phyloP scores from a whole-genome alignment of 2,888 invertebrate species.

The Macroteleia sp. region DNA sequence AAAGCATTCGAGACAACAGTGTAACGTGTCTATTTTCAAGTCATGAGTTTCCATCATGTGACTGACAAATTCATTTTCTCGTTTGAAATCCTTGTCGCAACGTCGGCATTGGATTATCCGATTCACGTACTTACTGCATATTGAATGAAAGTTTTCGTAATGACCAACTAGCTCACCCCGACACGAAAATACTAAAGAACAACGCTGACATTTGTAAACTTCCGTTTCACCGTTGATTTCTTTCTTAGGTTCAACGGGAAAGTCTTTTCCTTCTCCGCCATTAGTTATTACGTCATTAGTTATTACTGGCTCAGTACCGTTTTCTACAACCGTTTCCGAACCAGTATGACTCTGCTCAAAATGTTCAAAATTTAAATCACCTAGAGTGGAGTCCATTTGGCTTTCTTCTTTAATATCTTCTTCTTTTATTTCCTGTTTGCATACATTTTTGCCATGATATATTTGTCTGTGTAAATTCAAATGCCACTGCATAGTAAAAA shows the following conservation, averaged over 20 bases:
- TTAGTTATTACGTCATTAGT: too few relatives aligned
- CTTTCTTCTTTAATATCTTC: too few relatives aligned
- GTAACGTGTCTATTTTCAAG: not conserved
- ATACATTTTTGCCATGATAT: conserved; percentile 7
- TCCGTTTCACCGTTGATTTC: too few relatives aligned
- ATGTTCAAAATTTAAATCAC: too few relatives aligned
- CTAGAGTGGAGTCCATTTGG: too few relatives aligned
- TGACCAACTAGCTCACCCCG: not conserved
- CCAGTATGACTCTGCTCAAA: too few relatives aligned
- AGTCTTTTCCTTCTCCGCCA: not conserved
- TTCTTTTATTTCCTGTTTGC: not conserved
- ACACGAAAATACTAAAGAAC: not conserved
- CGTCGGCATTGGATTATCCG: conserved; percentile 15
- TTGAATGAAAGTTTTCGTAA: not conserved
- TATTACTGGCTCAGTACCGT: too few relatives aligned
- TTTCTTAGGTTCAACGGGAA: too few relatives aligned
- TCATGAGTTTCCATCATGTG: conserved; percentile 36
- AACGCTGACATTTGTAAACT: not conserved
- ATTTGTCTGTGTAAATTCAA: not conserved
- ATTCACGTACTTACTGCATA: not conserved
- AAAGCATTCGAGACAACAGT: conserved; percentile 6
- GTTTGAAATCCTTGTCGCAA: conserved; percentile 22
- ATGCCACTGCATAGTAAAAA: not conserved
- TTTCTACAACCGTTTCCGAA: too few relatives aligned
- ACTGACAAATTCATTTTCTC: not conserved